phyloP scores from a whole-genome alignment of 2,888 invertebrate species.

The Sesia apiformis region DNA sequence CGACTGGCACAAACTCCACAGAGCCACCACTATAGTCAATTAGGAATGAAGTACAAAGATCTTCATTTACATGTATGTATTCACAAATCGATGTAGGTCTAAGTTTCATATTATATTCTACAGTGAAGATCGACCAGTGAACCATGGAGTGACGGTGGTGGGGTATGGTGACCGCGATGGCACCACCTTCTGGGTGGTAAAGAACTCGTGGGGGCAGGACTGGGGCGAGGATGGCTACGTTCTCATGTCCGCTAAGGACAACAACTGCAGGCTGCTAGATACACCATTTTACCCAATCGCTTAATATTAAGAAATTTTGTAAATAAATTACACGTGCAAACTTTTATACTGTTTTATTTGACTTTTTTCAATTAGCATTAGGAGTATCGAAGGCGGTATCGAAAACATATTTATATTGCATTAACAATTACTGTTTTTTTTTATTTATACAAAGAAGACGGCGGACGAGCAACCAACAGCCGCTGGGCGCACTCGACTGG shows the following conservation, averaged over 20 bases:
- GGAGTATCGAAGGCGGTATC: too few species aligned
- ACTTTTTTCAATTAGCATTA: not conserved
- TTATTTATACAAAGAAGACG: too few species aligned
- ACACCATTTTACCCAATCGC: conserved; percentile 17
- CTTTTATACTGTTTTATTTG: not conserved
- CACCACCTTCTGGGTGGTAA: conserved; percentile 36
- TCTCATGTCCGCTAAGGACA: conserved; percentile 20
- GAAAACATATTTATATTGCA: too few species aligned
- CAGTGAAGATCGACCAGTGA: conserved; percentile 2
- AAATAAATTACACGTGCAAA: not conserved
- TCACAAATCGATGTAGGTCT: too few species aligned
- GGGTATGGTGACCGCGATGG: conserved; percentile 35
- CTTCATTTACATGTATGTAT: too few species aligned
- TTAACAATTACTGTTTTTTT: too few species aligned
- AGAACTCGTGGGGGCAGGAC: conserved; percentile 39
- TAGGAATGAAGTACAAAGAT: too few species aligned
- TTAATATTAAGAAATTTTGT: conserved; percentile 1
- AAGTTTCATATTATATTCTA: not conserved
- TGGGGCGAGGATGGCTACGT: conserved; percentile 42
- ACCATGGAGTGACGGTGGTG: conserved; percentile 33
- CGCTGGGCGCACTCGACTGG: too few species aligned
- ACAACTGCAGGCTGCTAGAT: conserved; percentile 29
- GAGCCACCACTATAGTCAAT: too few species aligned
- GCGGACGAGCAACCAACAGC: too few species aligned
- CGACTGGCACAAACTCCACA: too few species aligned